These are phyloP conservation scores for Rotaria magnacalcarata DNA, from an alignment of 2,888 invertebrate species.

Conservation along the genomic window DNA sequence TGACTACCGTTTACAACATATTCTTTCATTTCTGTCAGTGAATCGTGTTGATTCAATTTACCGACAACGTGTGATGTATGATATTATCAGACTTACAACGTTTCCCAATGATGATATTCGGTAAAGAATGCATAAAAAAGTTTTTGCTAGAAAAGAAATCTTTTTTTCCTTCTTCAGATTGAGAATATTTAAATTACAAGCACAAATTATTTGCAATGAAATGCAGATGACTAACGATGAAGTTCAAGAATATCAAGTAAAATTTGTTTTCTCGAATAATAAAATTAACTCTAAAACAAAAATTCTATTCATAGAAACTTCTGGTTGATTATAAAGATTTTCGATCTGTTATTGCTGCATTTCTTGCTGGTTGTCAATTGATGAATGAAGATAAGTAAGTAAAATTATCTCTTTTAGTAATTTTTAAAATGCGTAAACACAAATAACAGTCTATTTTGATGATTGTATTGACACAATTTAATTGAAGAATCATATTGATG, in stretches of 20 bases:
- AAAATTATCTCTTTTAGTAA: not conserved
- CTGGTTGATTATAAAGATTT: conserved; percentile 43
- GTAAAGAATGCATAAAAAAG: not conserved
- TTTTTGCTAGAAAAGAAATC: not conserved
- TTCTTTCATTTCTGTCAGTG: conserved; percentile 37
- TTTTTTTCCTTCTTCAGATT: not conserved
- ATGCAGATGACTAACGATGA: conserved; percentile 3
- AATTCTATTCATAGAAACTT: conserved; percentile 33
- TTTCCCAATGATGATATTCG: not conserved
- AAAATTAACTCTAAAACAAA: not conserved
- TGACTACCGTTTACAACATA: conserved; percentile 41
- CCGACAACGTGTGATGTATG: conserved; percentile 32
- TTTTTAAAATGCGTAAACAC: too few relatives aligned
- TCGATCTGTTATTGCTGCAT: conserved; percentile 45
- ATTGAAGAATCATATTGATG: too few relatives aligned
- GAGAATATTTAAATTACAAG: conserved; percentile 42
- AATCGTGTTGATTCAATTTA: conserved; percentile 24
- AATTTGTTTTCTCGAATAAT: not conserved
- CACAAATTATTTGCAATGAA: conserved; percentile 43
- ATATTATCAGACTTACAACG: conserved; percentile 26
- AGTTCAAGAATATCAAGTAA: conserved; percentile 29
- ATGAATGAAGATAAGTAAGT: conserved; percentile 36
- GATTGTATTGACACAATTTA: too few relatives aligned
- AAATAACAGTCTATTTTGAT: too few relatives aligned
- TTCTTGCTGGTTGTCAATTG: conserved; percentile 41